A percentile compares a stretch with the other conserved stretches of the same genome.
phyloP scores from a whole-genome alignment of 2,888 invertebrate species.

The Caenorhabditis sinica region DNA sequence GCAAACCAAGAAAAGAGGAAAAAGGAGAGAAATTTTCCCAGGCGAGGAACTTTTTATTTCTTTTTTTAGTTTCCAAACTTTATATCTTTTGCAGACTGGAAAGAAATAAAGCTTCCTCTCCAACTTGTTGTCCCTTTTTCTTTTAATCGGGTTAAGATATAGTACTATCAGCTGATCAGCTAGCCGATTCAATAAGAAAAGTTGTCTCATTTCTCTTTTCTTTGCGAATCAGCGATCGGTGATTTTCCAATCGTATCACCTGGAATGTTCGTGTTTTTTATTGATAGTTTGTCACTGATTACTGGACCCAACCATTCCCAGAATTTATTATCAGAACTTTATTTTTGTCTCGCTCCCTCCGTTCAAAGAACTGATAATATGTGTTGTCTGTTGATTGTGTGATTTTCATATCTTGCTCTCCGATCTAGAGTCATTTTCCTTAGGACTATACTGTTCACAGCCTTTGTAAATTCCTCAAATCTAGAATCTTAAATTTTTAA shows the following conservation, averaged over 20 bases:
- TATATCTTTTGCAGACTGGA: background rate
- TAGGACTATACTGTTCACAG: background rate
- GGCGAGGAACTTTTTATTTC: slow-evolving; percentile 16
- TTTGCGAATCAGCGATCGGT: background rate
- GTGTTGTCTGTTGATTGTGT: slow-evolving; percentile 15
- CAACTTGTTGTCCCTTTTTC: background rate
- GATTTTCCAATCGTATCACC: background rate
- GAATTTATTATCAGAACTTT: slow-evolving; percentile 33
- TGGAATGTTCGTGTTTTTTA: background rate
- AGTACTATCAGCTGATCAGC: slow-evolving; percentile 6
- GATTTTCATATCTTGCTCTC: slow-evolving; percentile 9
- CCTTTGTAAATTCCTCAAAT: no score
- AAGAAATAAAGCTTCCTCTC: background rate
- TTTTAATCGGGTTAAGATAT: background rate
- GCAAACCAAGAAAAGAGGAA: slow-evolving; percentile 13
- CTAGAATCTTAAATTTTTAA: no score
- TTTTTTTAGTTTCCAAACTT: slow-evolving; percentile 3
- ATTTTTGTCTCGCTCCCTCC: background rate
- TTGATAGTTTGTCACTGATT: slow-evolving; percentile 9
- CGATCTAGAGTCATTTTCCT: background rate
- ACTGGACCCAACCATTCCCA: slow-evolving; percentile 2
- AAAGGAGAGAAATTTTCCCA: slow-evolving; percentile 8
- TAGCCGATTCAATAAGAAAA: background rate
- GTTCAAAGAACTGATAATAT: slow-evolving; percentile 37
- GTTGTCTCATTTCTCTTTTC: background rate